Percentiles rank a stretch among this genome's conserved stretches.
Conservation (phyloP, 1,140 invertebrate genomes). For the Caenorhabditis brenneri region DNA sequence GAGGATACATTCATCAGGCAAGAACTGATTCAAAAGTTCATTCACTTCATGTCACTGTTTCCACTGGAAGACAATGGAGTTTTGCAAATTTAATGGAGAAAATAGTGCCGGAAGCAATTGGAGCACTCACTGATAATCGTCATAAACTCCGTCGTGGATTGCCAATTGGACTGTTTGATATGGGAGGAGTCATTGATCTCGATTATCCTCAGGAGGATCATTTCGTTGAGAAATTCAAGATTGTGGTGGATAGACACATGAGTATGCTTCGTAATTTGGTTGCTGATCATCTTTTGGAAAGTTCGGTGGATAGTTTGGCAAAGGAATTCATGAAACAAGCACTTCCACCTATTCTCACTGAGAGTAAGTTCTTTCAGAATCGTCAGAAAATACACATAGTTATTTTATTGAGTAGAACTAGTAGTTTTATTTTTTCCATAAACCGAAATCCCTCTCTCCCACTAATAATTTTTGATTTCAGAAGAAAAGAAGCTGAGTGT, state of each 20-base stretch:
- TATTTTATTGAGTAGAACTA: no score
- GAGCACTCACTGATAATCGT: conserved; percentile 72
- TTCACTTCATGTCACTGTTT: conserved; percentile 90
- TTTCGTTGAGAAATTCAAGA: conserved; percentile 46
- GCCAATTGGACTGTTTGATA: conserved; percentile 54
- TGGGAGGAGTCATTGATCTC: conserved; percentile 56
- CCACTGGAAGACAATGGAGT: conserved; percentile 90
- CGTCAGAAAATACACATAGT: no score
- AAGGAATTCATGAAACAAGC: conserved; percentile 59
- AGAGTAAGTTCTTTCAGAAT: conserved; percentile 42
- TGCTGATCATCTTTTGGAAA: conserved; percentile 36
- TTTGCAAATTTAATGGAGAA: conserved; percentile 92
- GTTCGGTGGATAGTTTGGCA: conserved; percentile 56
- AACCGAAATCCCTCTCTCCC: no score
- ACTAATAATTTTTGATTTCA: conserved; percentile 33
- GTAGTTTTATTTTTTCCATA: no score
- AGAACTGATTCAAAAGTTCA: conserved; percentile 83
- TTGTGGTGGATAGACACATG: conserved; percentile 51
- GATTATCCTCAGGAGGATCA: conserved; percentile 51
- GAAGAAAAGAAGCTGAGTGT: conserved; percentile 51
- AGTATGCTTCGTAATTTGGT: conserved; percentile 40
- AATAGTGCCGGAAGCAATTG: conserved; percentile 80
- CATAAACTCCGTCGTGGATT: conserved; percentile 45
- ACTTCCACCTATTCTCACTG: conserved; percentile 54
- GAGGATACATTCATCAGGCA: conserved; percentile 89